A percentile compares a stretch with the other conserved stretches of the same genome.
These are phyloP conservation scores for Centruroides vittatus DNA, from an alignment of 1,140 invertebrate genomes.

Conservation along the genomic window DNA sequence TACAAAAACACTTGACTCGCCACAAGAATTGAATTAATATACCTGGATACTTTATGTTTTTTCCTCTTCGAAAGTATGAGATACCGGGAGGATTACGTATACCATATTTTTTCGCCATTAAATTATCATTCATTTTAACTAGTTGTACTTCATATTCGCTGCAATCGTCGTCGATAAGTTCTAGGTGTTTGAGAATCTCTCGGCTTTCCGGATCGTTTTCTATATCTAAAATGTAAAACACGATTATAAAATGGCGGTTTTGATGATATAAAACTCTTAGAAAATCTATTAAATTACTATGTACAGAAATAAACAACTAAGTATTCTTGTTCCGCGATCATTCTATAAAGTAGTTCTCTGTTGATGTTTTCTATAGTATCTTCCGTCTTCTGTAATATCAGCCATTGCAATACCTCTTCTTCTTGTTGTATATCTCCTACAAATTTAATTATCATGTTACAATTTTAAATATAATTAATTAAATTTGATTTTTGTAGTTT, in stretches of 20 bases:
- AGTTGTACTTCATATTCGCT: conserved; percentile 82
- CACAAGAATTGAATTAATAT: neutral
- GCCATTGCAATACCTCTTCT: conserved; percentile 74
- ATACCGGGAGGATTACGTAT: conserved; percentile 75
- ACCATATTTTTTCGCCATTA: conserved; percentile 91
- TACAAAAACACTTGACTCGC: too few relatives aligned
- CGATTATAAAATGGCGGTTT: neutral
- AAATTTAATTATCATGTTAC: conserved; percentile 18
- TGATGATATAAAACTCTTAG: conserved; percentile 65
- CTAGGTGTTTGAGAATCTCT: conserved; percentile 57
- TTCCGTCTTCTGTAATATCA: conserved; percentile 80
- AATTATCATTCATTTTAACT: conserved; percentile 68
- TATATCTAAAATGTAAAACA: conserved; percentile 43
- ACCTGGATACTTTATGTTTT: conserved; percentile 81
- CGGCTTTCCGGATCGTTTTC: conserved; percentile 41
- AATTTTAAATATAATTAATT: conserved; percentile 1
- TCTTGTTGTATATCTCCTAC: conserved; percentile 69
- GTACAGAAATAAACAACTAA: conserved; percentile 85
- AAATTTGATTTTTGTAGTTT: conserved; percentile 23
- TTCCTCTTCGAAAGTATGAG: conserved; percentile 78
- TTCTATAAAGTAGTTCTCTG: conserved; percentile 62
- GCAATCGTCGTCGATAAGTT: conserved; percentile 85
- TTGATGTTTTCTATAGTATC: conserved; percentile 84
- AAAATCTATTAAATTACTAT: conserved; percentile 21
- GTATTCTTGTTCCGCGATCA: conserved; percentile 82